These are phyloP conservation scores for Enchytraeus crypticus DNA, from an alignment of 2,888 invertebrate genomes.

Conservation along the genomic window DNA sequence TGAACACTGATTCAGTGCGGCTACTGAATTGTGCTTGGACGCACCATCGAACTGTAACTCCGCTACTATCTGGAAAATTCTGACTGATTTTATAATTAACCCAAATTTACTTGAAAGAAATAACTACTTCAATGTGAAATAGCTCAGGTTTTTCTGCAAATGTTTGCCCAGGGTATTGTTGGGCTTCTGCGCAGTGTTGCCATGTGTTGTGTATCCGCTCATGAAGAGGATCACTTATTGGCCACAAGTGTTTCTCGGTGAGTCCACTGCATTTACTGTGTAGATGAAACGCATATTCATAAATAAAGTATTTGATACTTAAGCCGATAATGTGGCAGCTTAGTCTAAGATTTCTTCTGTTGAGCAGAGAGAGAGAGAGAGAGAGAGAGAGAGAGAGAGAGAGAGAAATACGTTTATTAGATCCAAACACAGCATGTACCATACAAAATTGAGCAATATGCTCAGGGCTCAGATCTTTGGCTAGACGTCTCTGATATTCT, in stretches of 20 bases:
- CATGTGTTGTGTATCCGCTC: slow-evolving; percentile 82
- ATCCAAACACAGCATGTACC: too few species aligned
- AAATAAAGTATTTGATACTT: background rate
- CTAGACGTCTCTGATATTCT: too few species aligned
- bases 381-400: too few species aligned
- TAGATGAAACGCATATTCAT: too few species aligned
- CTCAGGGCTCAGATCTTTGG: too few species aligned
- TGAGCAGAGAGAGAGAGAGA: background rate
- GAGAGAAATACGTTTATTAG: too few species aligned
- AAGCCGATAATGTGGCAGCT: background rate
- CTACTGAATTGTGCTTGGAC: too few species aligned
- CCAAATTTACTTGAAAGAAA: background rate
- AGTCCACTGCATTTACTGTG: too few species aligned
- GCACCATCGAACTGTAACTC: too few species aligned
- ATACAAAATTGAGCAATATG: too few species aligned
- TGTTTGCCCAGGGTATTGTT: slow-evolving; percentile 51
- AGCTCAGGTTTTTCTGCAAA: background rate
- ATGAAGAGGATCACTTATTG: slow-evolving; percentile 90
- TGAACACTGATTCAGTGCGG: too few species aligned
- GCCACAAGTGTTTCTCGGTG: slow-evolving; percentile 74
- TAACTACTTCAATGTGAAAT: background rate
- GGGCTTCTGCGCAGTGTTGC: slow-evolving; percentile 54
- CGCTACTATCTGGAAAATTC: background rate
- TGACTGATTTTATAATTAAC: background rate
- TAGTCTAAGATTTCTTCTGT: background rate